Percentiles rank a stretch among this genome's conserved stretches.
Evolutionary conservation across 1,140 invertebrate genomes (phyloP).

Genomic region (Drosophila equinoxialis): DNA sequence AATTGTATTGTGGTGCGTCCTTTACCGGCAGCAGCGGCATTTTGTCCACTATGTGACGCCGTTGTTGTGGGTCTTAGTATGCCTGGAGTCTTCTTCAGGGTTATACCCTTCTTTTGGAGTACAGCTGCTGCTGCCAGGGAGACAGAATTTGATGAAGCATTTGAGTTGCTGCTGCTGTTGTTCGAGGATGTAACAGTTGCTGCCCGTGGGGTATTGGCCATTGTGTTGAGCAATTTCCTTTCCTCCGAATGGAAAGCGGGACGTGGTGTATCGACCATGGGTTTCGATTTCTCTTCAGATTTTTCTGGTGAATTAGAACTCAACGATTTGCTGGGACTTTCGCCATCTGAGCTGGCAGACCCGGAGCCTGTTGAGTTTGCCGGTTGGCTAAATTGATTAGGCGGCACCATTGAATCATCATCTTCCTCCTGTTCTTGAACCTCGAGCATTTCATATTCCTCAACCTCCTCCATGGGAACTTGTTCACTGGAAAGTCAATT

Average conservation of each 20-base stretch:
- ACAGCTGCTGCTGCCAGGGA: slow-evolving; percentile 71
- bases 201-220: slow-evolving; percentile 57
- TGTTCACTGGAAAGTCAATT: slow-evolving; percentile 41
- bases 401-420: slow-evolving; percentile 39
- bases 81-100: slow-evolving; percentile 66
- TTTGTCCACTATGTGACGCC: not conserved
- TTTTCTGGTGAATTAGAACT: slow-evolving; percentile 73
- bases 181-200: slow-evolving; percentile 20
- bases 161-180: not conserved
- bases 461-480: slow-evolving; percentile 69
- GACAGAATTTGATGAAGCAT: slow-evolving; percentile 20
- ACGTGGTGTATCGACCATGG: slow-evolving; percentile 60
- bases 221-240: slow-evolving; percentile 72
- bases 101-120: slow-evolving; percentile 76
- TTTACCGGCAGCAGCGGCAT: slow-evolving; percentile 16
- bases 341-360: slow-evolving; percentile 68
- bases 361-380: slow-evolving; percentile 61
- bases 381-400: slow-evolving; percentile 38
- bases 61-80: slow-evolving; percentile 25
- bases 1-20: slow-evolving; percentile 70
- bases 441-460: slow-evolving; percentile 79
- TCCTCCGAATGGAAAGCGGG: slow-evolving; percentile 58
- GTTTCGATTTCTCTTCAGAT: slow-evolving; percentile 61
- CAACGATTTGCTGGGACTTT: slow-evolving; percentile 73
- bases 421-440: slow-evolving; percentile 76